A percentile compares a stretch with the other conserved stretches of the same genome.
Conservation (phyloP, 2,113 vertebrate species). For the Catharus minimus region DNA sequence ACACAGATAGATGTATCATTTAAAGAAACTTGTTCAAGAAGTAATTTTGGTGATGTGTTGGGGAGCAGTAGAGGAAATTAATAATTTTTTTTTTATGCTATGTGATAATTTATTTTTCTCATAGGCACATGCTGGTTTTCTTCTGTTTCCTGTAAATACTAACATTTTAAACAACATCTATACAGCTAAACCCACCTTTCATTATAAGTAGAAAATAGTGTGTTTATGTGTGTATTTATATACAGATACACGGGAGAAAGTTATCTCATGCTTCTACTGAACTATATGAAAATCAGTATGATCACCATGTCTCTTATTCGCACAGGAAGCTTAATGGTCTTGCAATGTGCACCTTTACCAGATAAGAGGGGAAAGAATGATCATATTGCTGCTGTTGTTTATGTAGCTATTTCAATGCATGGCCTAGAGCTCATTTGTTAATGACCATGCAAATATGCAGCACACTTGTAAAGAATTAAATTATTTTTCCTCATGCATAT, state of each 20-base stretch:
- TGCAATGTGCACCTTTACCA: neutral
- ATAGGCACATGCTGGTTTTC: neutral
- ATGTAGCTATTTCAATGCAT: constrained; percentile 19
- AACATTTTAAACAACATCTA: neutral
- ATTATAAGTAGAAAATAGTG: neutral
- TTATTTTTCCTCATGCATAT: constrained; percentile 63
- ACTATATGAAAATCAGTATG: neutral
- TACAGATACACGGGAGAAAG: neutral
- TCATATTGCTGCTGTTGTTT: neutral
- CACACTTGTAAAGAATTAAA: constrained; percentile 57
- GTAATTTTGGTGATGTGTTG: neutral
- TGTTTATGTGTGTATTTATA: neutral
- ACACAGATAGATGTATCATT: neutral
- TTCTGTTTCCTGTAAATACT: neutral
- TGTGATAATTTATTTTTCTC: neutral
- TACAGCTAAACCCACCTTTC: neutral
- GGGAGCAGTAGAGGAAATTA: neutral
- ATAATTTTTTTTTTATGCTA: neutral
- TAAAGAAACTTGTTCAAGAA: neutral
- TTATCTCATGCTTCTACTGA: neutral
- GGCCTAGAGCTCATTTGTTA: constrained; percentile 48
- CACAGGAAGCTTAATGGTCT: neutral
- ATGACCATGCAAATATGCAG: constrained; percentile 50
- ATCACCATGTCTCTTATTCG: neutral
- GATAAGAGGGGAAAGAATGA: neutral